A percentile compares a stretch with the other conserved stretches of the same genome.
phyloP scores from a whole-genome alignment of 2,888 invertebrate genomes.

The Phasia obesa region DNA sequence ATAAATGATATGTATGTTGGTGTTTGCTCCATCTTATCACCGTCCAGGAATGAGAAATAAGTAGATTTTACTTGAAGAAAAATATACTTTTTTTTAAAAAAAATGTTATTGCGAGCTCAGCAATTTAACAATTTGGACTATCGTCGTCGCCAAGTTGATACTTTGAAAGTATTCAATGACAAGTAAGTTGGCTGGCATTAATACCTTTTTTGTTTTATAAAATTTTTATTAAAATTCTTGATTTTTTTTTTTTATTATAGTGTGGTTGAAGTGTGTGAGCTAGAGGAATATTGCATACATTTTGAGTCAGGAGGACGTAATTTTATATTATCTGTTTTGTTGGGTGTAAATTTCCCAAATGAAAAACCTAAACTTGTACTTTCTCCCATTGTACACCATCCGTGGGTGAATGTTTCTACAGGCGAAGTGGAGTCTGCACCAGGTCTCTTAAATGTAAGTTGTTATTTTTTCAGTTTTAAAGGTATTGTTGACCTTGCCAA shows the following conservation, averaged over 20 bases:
- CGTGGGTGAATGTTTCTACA: slow-evolving; percentile 87
- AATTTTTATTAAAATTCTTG: not conserved
- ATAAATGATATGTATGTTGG: slow-evolving; percentile 8
- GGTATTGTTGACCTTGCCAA: not conserved
- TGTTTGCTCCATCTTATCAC: slow-evolving; percentile 11
- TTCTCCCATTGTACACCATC: slow-evolving; percentile 87
- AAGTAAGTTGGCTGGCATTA: slow-evolving; percentile 84
- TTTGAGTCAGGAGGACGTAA: slow-evolving; percentile 87
- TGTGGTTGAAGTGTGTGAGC: slow-evolving; percentile 88
- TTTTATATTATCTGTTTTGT: slow-evolving; percentile 86
- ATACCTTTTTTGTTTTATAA: not conserved
- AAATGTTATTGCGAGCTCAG: slow-evolving; percentile 65
- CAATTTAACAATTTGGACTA: slow-evolving; percentile 69
- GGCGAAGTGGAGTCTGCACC: slow-evolving; percentile 89
- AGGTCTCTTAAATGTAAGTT: slow-evolving; percentile 87
- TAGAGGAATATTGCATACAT: slow-evolving; percentile 88
- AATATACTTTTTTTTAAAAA: not conserved
- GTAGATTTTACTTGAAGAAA: not conserved
- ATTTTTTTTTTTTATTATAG: slow-evolving; percentile 77
- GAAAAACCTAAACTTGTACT: slow-evolving; percentile 88
- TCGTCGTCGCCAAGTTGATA: slow-evolving; percentile 89
- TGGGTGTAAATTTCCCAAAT: slow-evolving; percentile 89
- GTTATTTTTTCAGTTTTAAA: slow-evolving; percentile 20
- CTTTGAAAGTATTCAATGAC: slow-evolving; percentile 91
- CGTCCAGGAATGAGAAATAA: not conserved